phyloP scores from a whole-genome alignment of 2,888 invertebrate genomes.

The Dryadula phaetusa region DNA sequence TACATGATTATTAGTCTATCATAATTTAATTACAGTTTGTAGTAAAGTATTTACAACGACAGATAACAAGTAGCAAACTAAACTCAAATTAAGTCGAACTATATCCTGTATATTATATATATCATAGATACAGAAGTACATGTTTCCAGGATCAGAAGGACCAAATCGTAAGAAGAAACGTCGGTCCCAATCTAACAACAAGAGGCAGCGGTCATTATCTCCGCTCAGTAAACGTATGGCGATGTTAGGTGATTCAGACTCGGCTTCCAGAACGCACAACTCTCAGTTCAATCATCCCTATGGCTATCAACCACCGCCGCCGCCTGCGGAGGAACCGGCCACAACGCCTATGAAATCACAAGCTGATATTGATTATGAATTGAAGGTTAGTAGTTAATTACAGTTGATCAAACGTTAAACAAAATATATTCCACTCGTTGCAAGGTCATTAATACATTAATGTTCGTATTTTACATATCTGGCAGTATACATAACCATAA shows the following conservation, averaged over 20 bases:
- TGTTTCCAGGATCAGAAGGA: constrained; percentile 75
- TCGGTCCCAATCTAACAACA: constrained; percentile 82
- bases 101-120: not conserved
- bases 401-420: too few relatives aligned
- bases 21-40: not conserved
- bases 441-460: too few relatives aligned
- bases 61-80: too few relatives aligned
- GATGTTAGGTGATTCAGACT: constrained; percentile 85
- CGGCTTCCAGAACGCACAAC: constrained; percentile 77
- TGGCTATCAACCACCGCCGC: constrained; percentile 85
- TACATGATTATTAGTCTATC: not conserved
- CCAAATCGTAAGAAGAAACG: constrained; percentile 85
- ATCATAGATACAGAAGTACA: constrained; percentile 37
- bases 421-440: not conserved
- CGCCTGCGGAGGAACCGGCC: constrained; percentile 72
- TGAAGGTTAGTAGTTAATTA: constrained; percentile 83
- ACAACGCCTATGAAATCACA: constrained; percentile 68
- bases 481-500: too few relatives aligned
- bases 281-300: constrained; percentile 89
- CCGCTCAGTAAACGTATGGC: constrained; percentile 94
- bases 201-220: constrained; percentile 89
- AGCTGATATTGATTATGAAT: constrained; percentile 86
- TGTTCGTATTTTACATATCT: too few relatives aligned
- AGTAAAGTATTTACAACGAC: not conserved
- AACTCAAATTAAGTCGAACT: too few relatives aligned